Conservation (phyloP, 2,888 invertebrate genomes). For the Adineta ricciae region DNA sequence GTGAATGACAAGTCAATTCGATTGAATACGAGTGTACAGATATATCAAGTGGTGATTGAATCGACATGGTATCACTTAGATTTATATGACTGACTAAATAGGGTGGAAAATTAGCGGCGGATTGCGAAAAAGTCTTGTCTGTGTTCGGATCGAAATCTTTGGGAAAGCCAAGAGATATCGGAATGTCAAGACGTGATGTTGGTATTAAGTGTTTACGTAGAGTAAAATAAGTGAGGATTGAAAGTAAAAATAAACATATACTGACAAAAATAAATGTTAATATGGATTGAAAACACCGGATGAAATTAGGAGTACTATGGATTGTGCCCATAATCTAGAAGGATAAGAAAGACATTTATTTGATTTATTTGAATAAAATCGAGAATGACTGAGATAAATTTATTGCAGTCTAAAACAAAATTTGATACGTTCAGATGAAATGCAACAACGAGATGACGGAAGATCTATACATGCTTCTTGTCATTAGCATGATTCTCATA, state of each 20-base stretch:
- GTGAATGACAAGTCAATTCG: neutral
- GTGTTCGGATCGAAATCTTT: neutral
- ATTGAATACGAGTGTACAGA: neutral
- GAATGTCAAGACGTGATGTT: neutral
- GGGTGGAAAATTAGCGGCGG: neutral
- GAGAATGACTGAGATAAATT: too few species aligned
- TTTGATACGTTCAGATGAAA: neutral
- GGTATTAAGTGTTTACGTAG: neutral
- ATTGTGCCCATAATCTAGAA: neutral
- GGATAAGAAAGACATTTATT: neutral
- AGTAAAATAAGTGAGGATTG: neutral
- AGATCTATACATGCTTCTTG: neutral
- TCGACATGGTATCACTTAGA: neutral
- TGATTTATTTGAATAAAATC: neutral
- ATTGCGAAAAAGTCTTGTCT: neutral
- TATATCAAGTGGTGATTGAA: neutral
- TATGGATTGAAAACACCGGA: neutral
- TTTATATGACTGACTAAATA: neutral
- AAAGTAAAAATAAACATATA: conserved; percentile 6
- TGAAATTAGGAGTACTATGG: neutral
- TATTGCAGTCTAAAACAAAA: too few species aligned
- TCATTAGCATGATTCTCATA: conserved; percentile 25
- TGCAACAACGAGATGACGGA: neutral
- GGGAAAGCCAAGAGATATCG: neutral
- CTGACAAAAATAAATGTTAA: neutral